phyloP scores from a whole-genome alignment of 2,113 vertebrate genomes.

The Antigone vipio region DNA sequence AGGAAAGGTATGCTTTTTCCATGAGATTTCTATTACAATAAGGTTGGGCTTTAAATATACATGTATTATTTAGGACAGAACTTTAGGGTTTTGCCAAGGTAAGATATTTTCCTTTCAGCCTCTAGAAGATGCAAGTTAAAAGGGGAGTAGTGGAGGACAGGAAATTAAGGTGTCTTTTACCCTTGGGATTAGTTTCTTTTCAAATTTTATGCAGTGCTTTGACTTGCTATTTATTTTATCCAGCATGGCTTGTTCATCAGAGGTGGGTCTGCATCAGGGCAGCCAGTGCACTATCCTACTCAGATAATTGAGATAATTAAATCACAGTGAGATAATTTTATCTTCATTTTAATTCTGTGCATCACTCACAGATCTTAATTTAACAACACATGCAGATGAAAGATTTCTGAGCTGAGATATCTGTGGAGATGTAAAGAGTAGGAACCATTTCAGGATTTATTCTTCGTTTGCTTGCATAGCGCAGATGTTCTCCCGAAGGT shows the following conservation, averaged over 20 bases:
- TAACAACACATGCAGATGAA: not conserved
- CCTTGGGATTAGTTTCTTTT: not conserved
- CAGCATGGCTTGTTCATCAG: not conserved
- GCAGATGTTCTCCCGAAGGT: not conserved
- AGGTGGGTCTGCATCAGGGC: not conserved
- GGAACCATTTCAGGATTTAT: not conserved
- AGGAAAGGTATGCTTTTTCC: not conserved
- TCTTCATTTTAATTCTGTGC: conserved; percentile 30
- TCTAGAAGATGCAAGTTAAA: not conserved
- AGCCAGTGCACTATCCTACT: not conserved
- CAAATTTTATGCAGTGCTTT: not conserved
- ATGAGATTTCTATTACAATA: not conserved
- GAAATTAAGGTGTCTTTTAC: not conserved
- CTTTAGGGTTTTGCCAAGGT: not conserved
- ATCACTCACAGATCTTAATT: conserved; percentile 2
- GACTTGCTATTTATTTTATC: conserved; percentile 10
- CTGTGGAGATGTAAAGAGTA: not conserved
- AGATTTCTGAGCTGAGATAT: not conserved
- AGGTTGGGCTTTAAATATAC: not conserved
- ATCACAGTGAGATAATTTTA: conserved; percentile 11
- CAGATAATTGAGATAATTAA: conserved; percentile 46
- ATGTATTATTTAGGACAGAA: not conserved
- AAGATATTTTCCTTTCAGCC: not conserved
- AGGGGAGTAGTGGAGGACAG: not conserved
- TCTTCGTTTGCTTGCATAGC: not conserved